Evolutionary conservation across 2,113 vertebrate species (phyloP).

Genomic region (Corythornis vintsioides): DNA sequence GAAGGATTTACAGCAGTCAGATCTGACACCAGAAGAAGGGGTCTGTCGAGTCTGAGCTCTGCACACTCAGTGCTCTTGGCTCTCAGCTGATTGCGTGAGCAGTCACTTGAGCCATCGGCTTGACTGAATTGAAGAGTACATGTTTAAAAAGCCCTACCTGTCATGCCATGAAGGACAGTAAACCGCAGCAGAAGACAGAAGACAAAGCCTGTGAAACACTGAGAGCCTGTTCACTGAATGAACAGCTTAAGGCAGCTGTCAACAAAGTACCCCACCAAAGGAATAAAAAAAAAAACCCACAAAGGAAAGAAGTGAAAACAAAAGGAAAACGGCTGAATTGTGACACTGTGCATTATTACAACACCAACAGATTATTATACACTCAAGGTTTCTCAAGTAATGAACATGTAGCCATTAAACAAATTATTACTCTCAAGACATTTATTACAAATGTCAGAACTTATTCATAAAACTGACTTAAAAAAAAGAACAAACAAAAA

Average conservation of each 20-base stretch:
- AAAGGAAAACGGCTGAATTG: conserved; percentile 27
- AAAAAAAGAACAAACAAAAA: conserved; percentile 8
- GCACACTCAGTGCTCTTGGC: not conserved
- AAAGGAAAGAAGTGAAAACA: not conserved
- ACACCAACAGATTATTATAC: conserved; percentile 56
- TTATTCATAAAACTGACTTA: conserved; percentile 79
- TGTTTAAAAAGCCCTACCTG: conserved; percentile 20
- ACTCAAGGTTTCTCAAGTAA: conserved; percentile 76
- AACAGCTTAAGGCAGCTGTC: conserved; percentile 74
- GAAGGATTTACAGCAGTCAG: conserved; percentile 20
- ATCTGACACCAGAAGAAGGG: not conserved
- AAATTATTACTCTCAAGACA: conserved; percentile 82
- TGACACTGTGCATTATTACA: conserved; percentile 64
- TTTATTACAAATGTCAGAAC: conserved; percentile 85
- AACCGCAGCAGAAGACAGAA: conserved; percentile 64
- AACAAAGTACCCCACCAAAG: conserved; percentile 63
- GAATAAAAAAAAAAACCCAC: not conserved
- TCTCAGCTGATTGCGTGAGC: conserved; percentile 3
- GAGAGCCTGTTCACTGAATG: conserved; percentile 70
- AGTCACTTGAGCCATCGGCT: not conserved
- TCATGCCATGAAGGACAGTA: conserved; percentile 40
- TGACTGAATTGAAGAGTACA: not conserved
- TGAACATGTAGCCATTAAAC: conserved; percentile 77
- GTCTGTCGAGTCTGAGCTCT: conserved; percentile 24
- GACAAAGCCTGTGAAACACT: conserved; percentile 64